Base-by-base conservation (phyloP, 2,797 vertebrate genomes). In the Oreonectes daqikongensis region DNA sequence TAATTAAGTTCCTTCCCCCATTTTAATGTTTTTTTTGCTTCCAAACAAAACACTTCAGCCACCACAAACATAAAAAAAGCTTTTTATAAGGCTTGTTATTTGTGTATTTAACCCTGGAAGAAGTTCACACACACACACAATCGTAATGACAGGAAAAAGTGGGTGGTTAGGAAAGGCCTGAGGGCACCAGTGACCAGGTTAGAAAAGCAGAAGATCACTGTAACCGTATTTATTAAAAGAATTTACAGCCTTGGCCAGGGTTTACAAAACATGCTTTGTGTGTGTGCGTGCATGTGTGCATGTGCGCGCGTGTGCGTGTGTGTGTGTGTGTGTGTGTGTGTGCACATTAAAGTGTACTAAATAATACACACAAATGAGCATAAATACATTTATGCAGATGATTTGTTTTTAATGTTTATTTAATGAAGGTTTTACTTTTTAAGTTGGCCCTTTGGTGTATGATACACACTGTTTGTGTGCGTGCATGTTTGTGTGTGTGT, bases 1-100 rank as follows among this genome's bases (percentile, higher is more conserved):
- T 92, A 92, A 93, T 92, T 92, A 92, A 90, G 90, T 89, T 87
- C 4, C n/a, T 32, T 73, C 59, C 79, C 82, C 85, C 85, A 81
- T 83, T 89, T 89, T 78, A 85, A 80, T 85, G 67, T 85, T 86
- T 90, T 90, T 87, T 84, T 80, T 67, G 79, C 84, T 84, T 85
- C 85, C 85, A 84, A 55, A 67, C 44, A 67, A 60, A 73, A 78
- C 53, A 3, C 70, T 20, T 11, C 46, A 63, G 35, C 38, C 57
- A 64, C 17, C 72, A 68, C 22, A 69, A 20, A 30, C n/a, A 30
- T 15, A 73, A 10, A 4, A n/a, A 68, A 52, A 10, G 38, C 5
- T 44, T 69, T 50, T 53, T 79, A 32, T 57, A 73, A 32, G 15
- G 46, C 64, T 15, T 4, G 14, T 38, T 48, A 22, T 69, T 68